Conservation (phyloP, 2,888 invertebrate species). For the Leptogaster cylindrica region DNA sequence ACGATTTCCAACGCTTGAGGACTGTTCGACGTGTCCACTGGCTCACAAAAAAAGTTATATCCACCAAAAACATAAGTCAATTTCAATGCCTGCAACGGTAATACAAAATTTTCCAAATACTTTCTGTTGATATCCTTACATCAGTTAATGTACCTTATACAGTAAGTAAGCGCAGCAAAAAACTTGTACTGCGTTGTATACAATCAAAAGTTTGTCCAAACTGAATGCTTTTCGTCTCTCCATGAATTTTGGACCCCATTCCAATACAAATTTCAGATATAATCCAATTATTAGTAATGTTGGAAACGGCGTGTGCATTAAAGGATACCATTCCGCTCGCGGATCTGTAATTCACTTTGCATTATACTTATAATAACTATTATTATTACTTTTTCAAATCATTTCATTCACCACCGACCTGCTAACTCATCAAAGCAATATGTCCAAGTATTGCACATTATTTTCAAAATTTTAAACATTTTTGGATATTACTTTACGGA, state of each 20-base stretch:
- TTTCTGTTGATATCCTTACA: too few relatives aligned
- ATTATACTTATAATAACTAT: neutral
- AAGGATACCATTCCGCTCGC: neutral
- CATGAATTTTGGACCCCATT: slow-evolving; percentile 75
- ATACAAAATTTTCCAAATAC: too few relatives aligned
- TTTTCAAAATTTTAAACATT: neutral
- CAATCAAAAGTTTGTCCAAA: slow-evolving; percentile 68
- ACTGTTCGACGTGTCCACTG: slow-evolving; percentile 29
- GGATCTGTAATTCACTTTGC: slow-evolving; percentile 24
- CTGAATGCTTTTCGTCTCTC: slow-evolving; percentile 68
- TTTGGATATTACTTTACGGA: too few relatives aligned
- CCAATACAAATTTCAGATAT: slow-evolving; percentile 72
- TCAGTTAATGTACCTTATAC: slow-evolving; percentile 60
- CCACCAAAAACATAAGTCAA: slow-evolving; percentile 60
- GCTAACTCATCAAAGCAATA: neutral
- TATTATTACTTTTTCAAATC: neutral
- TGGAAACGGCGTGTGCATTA: slow-evolving; percentile 69
- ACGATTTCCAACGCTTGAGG: slow-evolving; percentile 59
- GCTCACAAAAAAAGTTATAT: slow-evolving; percentile 43
- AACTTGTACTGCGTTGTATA: slow-evolving; percentile 73
- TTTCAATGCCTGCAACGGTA: slow-evolving; percentile 52
- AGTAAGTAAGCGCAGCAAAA: slow-evolving; percentile 65
- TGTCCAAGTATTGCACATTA: neutral
- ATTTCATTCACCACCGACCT: neutral
- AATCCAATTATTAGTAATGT: slow-evolving; percentile 64